phyloP scores from a whole-genome alignment of 2,113 vertebrate genomes.

The Erythrocebus patas region DNA sequence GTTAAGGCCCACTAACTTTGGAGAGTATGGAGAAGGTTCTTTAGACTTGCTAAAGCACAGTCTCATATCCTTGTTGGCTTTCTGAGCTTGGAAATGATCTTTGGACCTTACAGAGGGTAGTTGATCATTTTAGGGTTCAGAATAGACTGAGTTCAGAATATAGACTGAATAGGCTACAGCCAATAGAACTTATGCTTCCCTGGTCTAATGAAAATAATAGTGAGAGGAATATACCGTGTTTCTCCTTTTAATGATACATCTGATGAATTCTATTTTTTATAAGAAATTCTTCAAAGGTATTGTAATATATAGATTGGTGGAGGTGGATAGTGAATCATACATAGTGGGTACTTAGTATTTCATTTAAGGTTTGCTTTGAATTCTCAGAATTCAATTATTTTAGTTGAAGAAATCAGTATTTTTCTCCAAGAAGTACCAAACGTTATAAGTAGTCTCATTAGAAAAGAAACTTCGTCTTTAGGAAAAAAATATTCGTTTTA shows the following conservation, averaged over 20 bases:
- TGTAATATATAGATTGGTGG: neutral
- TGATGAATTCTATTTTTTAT: neutral
- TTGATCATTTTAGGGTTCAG: neutral
- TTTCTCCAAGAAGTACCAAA: neutral
- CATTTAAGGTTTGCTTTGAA: neutral
- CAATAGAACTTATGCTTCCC: neutral
- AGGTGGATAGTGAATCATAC: neutral
- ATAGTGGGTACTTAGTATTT: neutral
- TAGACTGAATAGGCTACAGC: neutral
- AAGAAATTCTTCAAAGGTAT: neutral
- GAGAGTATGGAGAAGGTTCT: neutral
- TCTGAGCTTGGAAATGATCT: neutral
- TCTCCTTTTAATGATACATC: neutral
- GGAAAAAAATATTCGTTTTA: neutral
- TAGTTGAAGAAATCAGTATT: neutral
- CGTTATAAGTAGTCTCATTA: neutral
- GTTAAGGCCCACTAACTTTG: neutral
- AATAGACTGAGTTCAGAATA: neutral
- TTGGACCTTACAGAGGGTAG: neutral
- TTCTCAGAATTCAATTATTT: neutral
- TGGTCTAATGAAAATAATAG: neutral
- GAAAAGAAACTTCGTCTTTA: neutral
- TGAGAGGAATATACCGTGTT: neutral
- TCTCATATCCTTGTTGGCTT: neutral
- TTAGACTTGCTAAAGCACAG: neutral